Conservation (phyloP, 2,888 invertebrate species). For the Ophonus ardosiacus region DNA sequence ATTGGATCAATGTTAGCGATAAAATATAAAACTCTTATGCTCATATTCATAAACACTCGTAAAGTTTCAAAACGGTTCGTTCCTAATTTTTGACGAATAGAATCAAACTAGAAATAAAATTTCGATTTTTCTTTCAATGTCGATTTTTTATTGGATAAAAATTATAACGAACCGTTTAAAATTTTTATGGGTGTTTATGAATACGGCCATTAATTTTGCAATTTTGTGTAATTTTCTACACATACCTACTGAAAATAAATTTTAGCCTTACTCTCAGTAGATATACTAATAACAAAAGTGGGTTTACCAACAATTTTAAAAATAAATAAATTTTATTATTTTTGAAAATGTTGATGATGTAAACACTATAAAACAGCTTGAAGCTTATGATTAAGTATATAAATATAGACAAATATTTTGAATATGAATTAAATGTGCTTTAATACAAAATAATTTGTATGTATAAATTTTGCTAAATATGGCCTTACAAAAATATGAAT, state of each 20-base stretch:
- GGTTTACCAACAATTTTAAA: not conserved
- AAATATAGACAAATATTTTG: conserved; percentile 51
- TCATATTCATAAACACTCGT: too few relatives aligned
- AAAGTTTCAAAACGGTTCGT: too few relatives aligned
- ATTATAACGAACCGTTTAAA: too few relatives aligned
- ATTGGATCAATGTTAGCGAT: too few relatives aligned
- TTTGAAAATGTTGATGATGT: not conserved
- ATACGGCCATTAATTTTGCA: not conserved
- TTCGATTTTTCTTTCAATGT: too few relatives aligned
- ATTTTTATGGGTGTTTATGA: too few relatives aligned
- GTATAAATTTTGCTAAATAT: conserved; percentile 51
- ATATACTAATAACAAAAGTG: not conserved
- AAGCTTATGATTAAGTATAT: conserved; percentile 51
- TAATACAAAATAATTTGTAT: conserved; percentile 42
- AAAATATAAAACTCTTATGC: too few relatives aligned
- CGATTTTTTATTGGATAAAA: too few relatives aligned
- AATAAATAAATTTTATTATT: not conserved
- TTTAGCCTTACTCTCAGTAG: not conserved
- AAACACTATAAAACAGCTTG: conserved; percentile 27
- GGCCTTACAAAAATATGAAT: conserved; percentile 46
- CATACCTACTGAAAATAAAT: not conserved
- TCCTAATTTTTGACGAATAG: too few relatives aligned
- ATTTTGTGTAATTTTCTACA: not conserved
- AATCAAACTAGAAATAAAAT: too few relatives aligned
- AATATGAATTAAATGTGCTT: conserved; percentile 50